phyloP scores from a whole-genome alignment of 2,113 vertebrate species.

The Lophura nycthemera region DNA sequence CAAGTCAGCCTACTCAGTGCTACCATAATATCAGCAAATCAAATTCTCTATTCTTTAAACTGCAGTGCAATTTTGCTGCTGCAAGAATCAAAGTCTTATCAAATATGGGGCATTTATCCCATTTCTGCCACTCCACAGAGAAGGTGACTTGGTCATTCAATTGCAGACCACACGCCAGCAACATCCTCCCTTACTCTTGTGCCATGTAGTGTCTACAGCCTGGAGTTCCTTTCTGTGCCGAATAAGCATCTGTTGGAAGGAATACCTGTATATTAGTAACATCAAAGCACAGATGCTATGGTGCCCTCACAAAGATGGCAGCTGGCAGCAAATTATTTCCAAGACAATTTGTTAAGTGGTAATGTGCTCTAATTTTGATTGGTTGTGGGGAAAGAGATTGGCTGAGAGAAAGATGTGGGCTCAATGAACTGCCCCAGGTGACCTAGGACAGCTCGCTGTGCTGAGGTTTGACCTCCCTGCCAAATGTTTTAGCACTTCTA shows the following conservation, averaged over 20 bases:
- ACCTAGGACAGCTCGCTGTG: fast-evolving
- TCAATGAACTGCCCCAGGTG: neutral
- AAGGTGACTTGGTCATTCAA: neutral
- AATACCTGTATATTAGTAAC: neutral
- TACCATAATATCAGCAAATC: neutral
- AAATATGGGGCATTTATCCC: neutral
- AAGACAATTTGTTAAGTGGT: neutral
- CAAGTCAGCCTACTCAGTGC: neutral
- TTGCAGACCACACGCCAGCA: neutral
- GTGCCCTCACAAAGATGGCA: neutral
- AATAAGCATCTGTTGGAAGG: neutral
- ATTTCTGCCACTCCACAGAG: neutral
- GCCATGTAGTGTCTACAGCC: neutral
- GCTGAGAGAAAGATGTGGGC: neutral
- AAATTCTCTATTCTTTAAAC: neutral
- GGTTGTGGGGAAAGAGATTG: neutral
- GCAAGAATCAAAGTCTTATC: neutral
- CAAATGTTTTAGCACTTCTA: neutral
- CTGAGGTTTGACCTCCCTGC: neutral
- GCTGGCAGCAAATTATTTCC: neutral
- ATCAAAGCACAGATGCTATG: neutral
- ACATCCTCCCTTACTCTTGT: neutral
- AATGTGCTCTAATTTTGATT: neutral
- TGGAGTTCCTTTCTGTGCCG: neutral
- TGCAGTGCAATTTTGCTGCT: neutral